Base-by-base conservation (phyloP, 2,113 vertebrate species). In the Daubentonia madagascariensis region DNA sequence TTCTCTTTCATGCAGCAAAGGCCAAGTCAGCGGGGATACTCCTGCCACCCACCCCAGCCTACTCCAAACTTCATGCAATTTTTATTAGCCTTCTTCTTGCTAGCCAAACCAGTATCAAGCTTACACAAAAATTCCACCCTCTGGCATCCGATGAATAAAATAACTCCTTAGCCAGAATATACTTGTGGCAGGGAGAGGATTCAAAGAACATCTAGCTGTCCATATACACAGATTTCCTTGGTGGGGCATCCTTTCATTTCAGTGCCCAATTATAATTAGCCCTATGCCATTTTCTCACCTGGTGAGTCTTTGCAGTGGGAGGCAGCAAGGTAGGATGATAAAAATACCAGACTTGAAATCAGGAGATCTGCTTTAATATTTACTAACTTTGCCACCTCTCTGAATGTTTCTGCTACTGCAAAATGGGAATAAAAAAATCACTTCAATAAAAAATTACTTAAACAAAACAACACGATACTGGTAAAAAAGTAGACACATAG, bases 101-200 rank as follows among this genome's bases (percentile, higher is more conserved):
- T 50, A 70, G 95, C 73, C 98, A 96, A 86, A 90, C 94, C 94
- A 91, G 92, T 40, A 89, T 45, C n/a, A 61, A 87, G 32, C 94
- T 98, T 98, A 94, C 78, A 94, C 96, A 96, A 94, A 97, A 97
- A 96, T 94, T 88, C 94, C 94, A 30, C 94, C 84, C 94, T 96
- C 84, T 97, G 96, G 96, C 87, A 90, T 97, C 94, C 97, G 96
- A 97, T 98, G 98, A 98, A 98, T 98, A 98, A 98, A 98, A 97
- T 95, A 98, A 94, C 87, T 98, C 57, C 95, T 89, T 97, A 81
- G 93, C 97, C 94, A 98, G 98, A 98, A 76, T 97, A 76, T 89
- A 23, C 94, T 96, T 98, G 94, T 35, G 45, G 35, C 65, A 87
- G 57, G 37, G 57, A 79, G 37, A 91, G 17, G 59, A 80, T 88